Evolutionary conservation across 1,140 invertebrate genomes (phyloP), one percentile per base, ranked within the genome.

Genomic region (Drosophila asahinai): DNA sequence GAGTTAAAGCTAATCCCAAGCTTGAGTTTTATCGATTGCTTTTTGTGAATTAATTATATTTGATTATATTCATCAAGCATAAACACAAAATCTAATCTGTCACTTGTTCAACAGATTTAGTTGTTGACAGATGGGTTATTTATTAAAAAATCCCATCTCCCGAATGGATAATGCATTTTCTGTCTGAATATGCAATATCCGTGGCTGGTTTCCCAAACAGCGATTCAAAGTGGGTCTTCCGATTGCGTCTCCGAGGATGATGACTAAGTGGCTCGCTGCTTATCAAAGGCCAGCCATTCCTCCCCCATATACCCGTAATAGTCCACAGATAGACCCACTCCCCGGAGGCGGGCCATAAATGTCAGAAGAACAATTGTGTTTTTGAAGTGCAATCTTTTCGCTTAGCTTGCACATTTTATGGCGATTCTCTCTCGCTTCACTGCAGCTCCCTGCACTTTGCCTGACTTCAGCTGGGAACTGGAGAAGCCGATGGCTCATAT

Each of bases 361-460:
- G 74, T 67, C 48, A 52, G 65, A 77, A 77, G 47, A 72, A 73
- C 67, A 74, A 74, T 74, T 73, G 68, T 22, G 68, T 17, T 58
- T 61, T 51, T 27, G 47, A 51, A 73, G 38, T 73, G 71, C 71
- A 74, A 58, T 77, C 63, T 77, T 70, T 77, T 58, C 48, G 74
- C 74, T 55, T 58, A 57, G 75, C 43, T 83, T 87, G 80, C 83
- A 87, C 67, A 86, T 87, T 86, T 86, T 77, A 86, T 83, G 65
- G 59, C 81, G 45, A 62, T 17, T 79, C 67, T 54, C 48, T 62
- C 47, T 59, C 63, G 25, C 36, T 19, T 40, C 47, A 25, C 51
- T 70, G 38, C 30, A 47, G 40, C 17, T 30, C 60, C 15, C 19
- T 33, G 45, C 25, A 27, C 60, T 33, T 19, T 5, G 45, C 27